These are phyloP conservation scores for Maniola jurtina DNA, from an alignment of 1,140 invertebrate genomes.

Conservation along the genomic window DNA sequence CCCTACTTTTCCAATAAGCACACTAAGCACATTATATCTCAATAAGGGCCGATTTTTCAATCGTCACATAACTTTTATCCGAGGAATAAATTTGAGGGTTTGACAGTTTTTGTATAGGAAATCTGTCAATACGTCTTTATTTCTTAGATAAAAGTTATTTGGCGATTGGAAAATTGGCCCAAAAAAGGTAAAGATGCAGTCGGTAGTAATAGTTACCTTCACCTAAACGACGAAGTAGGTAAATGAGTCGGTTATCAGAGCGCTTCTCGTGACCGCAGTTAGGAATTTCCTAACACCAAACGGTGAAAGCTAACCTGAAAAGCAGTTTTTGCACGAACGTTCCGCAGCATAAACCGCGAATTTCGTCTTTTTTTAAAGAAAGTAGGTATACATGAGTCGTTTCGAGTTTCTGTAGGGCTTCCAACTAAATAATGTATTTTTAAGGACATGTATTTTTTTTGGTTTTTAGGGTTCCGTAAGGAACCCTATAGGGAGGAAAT, in stretches of 20 bases:
- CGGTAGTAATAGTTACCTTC: background rate
- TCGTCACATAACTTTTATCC: too few relatives aligned
- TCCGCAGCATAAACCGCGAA: slow-evolving; percentile 25
- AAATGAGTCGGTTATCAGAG: background rate
- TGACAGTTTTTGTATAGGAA: too few relatives aligned
- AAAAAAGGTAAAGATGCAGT: too few relatives aligned
- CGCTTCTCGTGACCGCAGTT: slow-evolving; percentile 28
- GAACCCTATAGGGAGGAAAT: too few relatives aligned
- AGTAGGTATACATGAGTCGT: slow-evolving; percentile 17
- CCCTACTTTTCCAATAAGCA: too few relatives aligned
- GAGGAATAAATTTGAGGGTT: too few relatives aligned
- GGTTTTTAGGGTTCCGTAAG: too few relatives aligned
- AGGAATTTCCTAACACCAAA: slow-evolving; percentile 24
- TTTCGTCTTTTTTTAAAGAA: slow-evolving; percentile 31
- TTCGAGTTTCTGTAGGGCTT: slow-evolving; percentile 12
- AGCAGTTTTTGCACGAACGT: slow-evolving; percentile 31
- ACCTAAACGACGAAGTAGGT: background rate
- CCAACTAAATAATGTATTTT: background rate
- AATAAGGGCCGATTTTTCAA: too few relatives aligned
- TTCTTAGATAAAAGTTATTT: too few relatives aligned
- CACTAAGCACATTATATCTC: too few relatives aligned
- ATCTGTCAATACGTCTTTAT: too few relatives aligned
- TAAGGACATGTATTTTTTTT: background rate
- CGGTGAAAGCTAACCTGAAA: slow-evolving; percentile 33
- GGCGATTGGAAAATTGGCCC: too few relatives aligned